These are phyloP conservation scores for Protophormia terraenovae DNA, from an alignment of 2,888 invertebrate genomes.

Conservation along the genomic window DNA sequence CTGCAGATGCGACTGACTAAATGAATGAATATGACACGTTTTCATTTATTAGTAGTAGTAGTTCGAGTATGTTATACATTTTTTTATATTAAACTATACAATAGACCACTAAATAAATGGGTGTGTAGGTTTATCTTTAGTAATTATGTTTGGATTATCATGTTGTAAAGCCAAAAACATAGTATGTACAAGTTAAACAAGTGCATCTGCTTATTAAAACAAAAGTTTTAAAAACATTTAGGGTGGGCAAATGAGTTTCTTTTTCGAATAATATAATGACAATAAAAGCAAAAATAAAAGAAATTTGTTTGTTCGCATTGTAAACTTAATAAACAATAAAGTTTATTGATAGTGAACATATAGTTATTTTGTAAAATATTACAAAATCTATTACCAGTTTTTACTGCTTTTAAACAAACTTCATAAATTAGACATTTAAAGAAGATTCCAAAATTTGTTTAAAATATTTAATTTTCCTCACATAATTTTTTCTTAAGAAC, in stretches of 20 bases:
- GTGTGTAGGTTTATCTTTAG: conserved; percentile 29
- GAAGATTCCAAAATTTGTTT: no score
- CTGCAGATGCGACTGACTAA: not conserved
- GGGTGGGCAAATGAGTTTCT: not conserved
- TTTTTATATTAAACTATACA: conserved; percentile 16
- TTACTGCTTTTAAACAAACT: no score
- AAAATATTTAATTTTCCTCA: no score
- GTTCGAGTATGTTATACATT: not conserved
- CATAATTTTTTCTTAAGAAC: no score
- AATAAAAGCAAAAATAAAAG: not conserved
- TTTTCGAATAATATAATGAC: not conserved
- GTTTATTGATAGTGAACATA: no score
- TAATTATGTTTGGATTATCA: conserved; percentile 13
- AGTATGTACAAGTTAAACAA: not conserved
- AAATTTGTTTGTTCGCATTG: no score
- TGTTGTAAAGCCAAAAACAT: not conserved
- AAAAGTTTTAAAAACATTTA: not conserved
- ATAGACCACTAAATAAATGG: conserved; percentile 20
- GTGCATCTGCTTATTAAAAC: conserved; percentile 33
- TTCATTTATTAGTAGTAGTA: conserved; percentile 1
- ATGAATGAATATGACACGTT: conserved; percentile 49
- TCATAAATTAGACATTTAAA: no score
- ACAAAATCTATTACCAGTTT: no score
- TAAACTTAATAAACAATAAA: no score
- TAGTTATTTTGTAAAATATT: no score